Base-by-base conservation (phyloP, 1,140 invertebrate species). In the Trichoplusia ni region DNA sequence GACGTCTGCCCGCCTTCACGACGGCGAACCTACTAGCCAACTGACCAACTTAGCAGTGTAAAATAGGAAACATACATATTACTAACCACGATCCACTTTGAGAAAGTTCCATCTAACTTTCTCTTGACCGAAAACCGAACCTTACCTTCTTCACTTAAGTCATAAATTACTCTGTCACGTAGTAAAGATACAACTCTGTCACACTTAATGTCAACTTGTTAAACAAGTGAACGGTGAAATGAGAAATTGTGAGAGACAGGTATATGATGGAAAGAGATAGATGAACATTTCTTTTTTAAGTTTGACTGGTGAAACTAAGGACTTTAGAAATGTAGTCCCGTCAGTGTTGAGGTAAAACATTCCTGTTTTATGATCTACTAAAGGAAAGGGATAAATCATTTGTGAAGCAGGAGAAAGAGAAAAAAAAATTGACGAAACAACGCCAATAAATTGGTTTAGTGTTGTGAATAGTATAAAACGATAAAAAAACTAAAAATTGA, bases 221-320 rank as follows among this genome's bases (percentile, higher is more conserved):
- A 89, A 90, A 86, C 88, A 83, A 87, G 88, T 89, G 86, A 90
- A 88, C 86, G 88, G 88, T 86, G 86, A 90, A 89, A 89, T 86
- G 82, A 85, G 84, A 89, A 89, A 90, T 89, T 84, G 82, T 81
- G 75, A 81, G 83, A 84, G 75, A 83, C 63, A 67, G 72, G 67
- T 58, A 44, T 76, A 81, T 67, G 67, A 70, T 23, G 54, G 82
- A 86, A 59, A 25, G 82, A 72, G 84, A 89, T 11, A 61, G 76
- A 31, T 35, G 81, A 61, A 77, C 81, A 82, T 87, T 86, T 86
- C 84, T 89, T 88, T 84, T 81, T 71, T 71, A 65, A 69, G 64
- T 67, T 47, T 51, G 23, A 71, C 67, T 58, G 71, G 72, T 23
- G 53, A 73, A 63, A 73, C 63, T 79, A 27, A 63, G 53, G 54